phyloP scores from a whole-genome alignment of 2,113 vertebrate species.

The Erythrolamprus reginae region DNA sequence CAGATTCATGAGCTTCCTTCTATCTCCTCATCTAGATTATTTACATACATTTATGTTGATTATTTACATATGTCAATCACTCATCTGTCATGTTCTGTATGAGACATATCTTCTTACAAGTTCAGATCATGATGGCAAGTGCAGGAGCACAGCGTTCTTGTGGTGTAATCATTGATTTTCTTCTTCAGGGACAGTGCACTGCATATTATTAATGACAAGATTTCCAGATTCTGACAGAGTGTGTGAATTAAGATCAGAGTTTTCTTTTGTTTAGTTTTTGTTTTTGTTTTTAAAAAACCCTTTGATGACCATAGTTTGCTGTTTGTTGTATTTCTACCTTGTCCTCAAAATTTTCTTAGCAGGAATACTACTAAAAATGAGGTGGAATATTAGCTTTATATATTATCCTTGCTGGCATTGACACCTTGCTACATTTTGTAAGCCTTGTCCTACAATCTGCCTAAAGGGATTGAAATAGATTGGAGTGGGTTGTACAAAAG shows the following conservation, averaged over 20 bases:
- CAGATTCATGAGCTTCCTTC: neutral
- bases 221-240: neutral
- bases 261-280: neutral
- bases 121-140: neutral
- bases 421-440: neutral
- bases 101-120: neutral
- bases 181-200: neutral
- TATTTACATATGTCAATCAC: neutral
- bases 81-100: neutral
- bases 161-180: neutral
- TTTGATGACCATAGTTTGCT: neutral
- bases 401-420: neutral
- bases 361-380: neutral
- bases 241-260: neutral
- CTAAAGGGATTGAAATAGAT: neutral
- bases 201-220: neutral
- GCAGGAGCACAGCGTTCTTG: neutral
- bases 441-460: neutral
- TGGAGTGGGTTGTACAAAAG: neutral
- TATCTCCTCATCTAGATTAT: neutral
- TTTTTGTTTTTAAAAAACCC: too few species aligned
- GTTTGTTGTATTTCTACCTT: neutral
- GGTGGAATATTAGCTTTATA: neutral
- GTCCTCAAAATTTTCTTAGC: neutral
- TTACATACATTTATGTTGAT: neutral